Conservation (phyloP, 2,113 vertebrate species). For the Nothobranchius furzeri region DNA sequence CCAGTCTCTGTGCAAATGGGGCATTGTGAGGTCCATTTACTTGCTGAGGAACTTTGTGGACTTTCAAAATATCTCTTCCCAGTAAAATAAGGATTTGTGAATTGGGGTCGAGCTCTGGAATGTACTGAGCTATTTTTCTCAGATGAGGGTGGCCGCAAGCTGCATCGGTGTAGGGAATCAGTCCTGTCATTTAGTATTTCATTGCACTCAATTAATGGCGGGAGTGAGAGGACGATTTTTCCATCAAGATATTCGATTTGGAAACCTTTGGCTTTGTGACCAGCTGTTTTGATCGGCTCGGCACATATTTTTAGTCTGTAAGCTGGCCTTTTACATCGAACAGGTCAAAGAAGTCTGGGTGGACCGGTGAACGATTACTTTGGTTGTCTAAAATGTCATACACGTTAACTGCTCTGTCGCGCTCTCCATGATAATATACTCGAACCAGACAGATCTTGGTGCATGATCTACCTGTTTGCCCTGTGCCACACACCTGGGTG, state of each 20-base stretch:
- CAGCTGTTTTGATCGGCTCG: background rate
- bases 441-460: background rate
- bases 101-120: background rate
- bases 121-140: background rate
- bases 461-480: conserved; percentile 1
- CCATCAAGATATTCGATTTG: background rate
- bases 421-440: background rate
- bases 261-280: background rate
- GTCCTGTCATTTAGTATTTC: background rate
- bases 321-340: background rate
- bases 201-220: background rate
- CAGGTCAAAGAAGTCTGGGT: background rate
- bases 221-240: background rate
- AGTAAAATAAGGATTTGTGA: background rate
- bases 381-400: background rate
- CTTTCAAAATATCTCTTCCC: background rate
- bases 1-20: background rate
- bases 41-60: background rate
- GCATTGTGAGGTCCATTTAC: background rate
- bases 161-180: background rate
- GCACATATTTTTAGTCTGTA: background rate
- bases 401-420: background rate
- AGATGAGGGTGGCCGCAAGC: background rate
- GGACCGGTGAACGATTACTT: background rate
- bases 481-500: background rate